Evolutionary conservation across 37 sponge, comb jelly and placozoan species (phyloP), one percentile per base, ranked within the genome.

Genomic region (Eunapius fragilis): DNA sequence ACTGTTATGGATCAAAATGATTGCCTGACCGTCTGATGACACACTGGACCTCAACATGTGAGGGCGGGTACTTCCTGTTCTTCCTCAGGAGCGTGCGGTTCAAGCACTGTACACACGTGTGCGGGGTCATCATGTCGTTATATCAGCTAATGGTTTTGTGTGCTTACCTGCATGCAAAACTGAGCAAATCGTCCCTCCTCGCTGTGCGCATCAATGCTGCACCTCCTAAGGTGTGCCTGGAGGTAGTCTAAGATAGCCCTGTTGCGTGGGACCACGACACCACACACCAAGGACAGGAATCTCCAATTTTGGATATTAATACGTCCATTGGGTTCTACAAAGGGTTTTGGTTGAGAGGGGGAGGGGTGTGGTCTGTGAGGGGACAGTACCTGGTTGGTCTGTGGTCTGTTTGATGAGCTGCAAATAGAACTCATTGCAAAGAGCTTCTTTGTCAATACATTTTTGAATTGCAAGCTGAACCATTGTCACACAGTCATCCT

Each of bases 341-440:
- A 31, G 30, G 28, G 73, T 9, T 28, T 9, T 2, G 31, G 73
- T 28, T 9, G 30, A 25, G 73, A 31, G 27, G 71, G 9, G 27
- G 71, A 27, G 27, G 27, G 27, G n/a, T n/a, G n/a, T n/a, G n/a
- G n/a, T n/a, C n/a, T n/a, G 27, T n/a, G 7, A 10, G 71, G 9
- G 71, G 27, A 6, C 2, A 70, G 71, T 26, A 91, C 95, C 95
- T 79, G 96, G 96, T 76, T 97, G 98, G 81, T 97, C 98, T 11
- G 98, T 97, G 25, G 98, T 96, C 90, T 97, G 98, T 72, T 97
- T 97, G 78, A 97, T 91, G 48, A 97, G 85, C 84, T 96, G 98
- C 28, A 97, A 80, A 67, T 93, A 97, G 84, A 97, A 94, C 81
- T 97, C 98, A 70, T 97, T 97, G 86, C 98, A 97, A 50, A 96